phyloP scores from a whole-genome alignment of 2,888 invertebrate genomes.

The Ichneumoninae sp. region DNA sequence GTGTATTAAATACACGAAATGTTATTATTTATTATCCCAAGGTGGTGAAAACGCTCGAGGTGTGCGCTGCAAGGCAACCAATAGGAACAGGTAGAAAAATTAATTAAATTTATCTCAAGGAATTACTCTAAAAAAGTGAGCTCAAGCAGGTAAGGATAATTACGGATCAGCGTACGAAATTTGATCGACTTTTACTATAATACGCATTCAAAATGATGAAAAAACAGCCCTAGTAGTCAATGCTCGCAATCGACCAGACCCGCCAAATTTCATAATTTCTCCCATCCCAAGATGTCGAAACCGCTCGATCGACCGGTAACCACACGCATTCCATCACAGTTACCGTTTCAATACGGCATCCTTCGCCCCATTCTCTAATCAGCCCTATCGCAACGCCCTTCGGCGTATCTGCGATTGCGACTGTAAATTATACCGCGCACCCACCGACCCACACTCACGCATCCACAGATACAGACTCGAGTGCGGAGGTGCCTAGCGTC shows the following conservation, averaged over 20 bases:
- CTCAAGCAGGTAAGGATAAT: background rate
- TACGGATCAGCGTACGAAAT: background rate
- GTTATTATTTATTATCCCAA: background rate
- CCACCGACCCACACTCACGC: background rate
- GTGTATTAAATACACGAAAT: background rate
- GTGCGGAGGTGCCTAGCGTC: conserved; percentile 64
- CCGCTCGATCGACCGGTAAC: background rate
- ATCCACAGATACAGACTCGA: background rate
- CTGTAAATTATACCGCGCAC: conserved; percentile 1
- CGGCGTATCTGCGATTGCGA: conserved; percentile 59
- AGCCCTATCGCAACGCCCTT: conserved; percentile 54
- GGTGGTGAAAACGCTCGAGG: background rate
- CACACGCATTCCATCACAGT: background rate
- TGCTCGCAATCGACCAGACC: background rate
- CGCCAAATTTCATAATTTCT: background rate
- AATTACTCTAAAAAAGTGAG: background rate
- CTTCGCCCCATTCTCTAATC: conserved; percentile 54
- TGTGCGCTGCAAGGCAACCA: background rate
- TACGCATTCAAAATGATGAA: background rate
- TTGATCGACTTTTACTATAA: background rate
- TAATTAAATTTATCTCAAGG: no score
- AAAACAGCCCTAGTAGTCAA: background rate
- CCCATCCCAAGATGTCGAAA: background rate
- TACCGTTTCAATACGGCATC: conserved; percentile 5
- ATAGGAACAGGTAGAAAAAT: background rate